Evolutionary conservation across 2,888 invertebrate genomes (phyloP), one percentile per base, ranked within the genome.

Genomic region (Stenurella melanura): DNA sequence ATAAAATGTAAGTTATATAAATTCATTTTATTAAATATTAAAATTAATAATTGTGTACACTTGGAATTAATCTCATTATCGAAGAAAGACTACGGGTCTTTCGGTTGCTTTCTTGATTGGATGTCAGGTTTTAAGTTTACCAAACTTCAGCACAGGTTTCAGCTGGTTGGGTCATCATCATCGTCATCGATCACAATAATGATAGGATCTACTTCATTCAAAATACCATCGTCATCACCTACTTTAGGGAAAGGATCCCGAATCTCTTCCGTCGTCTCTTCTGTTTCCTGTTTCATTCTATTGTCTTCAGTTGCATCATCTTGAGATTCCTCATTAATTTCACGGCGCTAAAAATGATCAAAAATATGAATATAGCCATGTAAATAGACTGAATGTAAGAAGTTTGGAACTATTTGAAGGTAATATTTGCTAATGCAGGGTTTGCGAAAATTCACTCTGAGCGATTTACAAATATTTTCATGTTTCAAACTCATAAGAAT

Each of bases 31-130:
- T 57, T 34, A 34, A 34, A 26, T 26, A 26, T 26, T 26, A 26
- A 26, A 26, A 34, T 9, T 34, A 34, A 34, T 6, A 34, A 34
- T 34, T 34, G 7, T 34, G 30, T 34, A 34, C 30, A 34, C 5
- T 6, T 34, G 0, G 4, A 7, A 4, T 54, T n/a, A 54, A 89
- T 92, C 91, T 96, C 96, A 96, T 96, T 84, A 97, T 95, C 69
- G 95, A 94, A 90, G 97, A 97, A 83, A 97, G 91, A 38, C 96
- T 96, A 21, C 96, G 91, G n/a, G n/a, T n/a, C n/a, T n/a, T 87
- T 97, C 97, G 78, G 91, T 92, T 38, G 96, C 97, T 87, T 93
- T 94, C 75, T 91, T 91, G 61, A 95, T 92, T 0, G 94, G 93
- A 3, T 95, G 95, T 82, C 94, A 92, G 84, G 93, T 92, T 80